Percentiles rank a stretch among this genome's conserved stretches.
phyloP scores from a whole-genome alignment of 2,797 vertebrate genomes.

The Gallinago stenura region DNA sequence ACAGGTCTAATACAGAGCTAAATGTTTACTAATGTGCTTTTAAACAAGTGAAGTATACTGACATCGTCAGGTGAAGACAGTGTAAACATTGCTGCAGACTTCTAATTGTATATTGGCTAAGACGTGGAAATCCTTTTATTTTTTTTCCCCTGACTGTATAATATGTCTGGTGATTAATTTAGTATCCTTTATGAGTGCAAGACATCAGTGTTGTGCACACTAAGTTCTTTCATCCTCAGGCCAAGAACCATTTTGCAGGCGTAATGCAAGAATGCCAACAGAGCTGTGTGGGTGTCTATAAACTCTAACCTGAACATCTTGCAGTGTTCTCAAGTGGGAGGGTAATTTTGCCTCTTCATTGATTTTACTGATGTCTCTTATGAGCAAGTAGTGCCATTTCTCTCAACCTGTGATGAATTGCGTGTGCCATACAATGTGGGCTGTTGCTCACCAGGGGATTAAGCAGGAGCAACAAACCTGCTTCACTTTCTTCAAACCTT shows the following conservation, averaged over 20 bases:
- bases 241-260: slow-evolving; percentile 40
- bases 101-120: slow-evolving; percentile 32
- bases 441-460: slow-evolving; percentile 57
- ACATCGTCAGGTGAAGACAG: not conserved
- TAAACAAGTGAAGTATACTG: slow-evolving; percentile 24
- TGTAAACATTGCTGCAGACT: not conserved
- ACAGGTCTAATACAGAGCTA: not conserved
- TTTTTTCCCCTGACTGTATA: not conserved
- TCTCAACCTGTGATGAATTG: slow-evolving; percentile 31
- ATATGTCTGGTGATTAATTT: slow-evolving; percentile 29
- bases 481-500: slow-evolving; percentile 43
- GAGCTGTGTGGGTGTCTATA: slow-evolving; percentile 20
- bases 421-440: slow-evolving; percentile 7
- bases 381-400: slow-evolving; percentile 41
- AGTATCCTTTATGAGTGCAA: slow-evolving; percentile 23
- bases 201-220: not conserved
- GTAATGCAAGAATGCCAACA: slow-evolving; percentile 16
- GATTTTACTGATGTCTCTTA: slow-evolving; percentile 62
- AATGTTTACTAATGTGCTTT: slow-evolving; percentile 25
- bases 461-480: slow-evolving; percentile 52
- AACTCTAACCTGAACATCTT: slow-evolving; percentile 62
- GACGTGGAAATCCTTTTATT: not conserved
- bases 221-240: slow-evolving; percentile 22
- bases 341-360: slow-evolving; percentile 34
- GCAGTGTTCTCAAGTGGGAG: slow-evolving; percentile 28